phyloP scores from a whole-genome alignment of 2,797 vertebrate genomes.

The Trichosurus vulpecula region DNA sequence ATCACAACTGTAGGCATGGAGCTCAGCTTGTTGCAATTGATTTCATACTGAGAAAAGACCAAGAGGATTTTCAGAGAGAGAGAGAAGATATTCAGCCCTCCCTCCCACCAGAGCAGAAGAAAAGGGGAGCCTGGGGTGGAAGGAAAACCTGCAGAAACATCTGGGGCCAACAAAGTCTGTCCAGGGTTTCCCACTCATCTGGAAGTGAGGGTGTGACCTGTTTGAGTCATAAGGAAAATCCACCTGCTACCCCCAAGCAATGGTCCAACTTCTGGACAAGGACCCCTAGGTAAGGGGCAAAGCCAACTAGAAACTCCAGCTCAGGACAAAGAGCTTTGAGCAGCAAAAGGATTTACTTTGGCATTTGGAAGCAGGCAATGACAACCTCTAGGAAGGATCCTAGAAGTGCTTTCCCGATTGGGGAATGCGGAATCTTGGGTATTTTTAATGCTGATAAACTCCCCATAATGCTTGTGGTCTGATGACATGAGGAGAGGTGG shows the following conservation, averaged over 20 bases:
- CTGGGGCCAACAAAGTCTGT: not conserved
- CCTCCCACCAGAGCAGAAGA: not conserved
- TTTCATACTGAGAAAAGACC: slow-evolving; percentile 67
- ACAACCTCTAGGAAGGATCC: not conserved
- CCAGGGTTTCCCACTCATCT: fast-evolving
- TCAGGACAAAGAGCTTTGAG: not conserved
- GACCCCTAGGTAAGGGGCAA: not conserved
- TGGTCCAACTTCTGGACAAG: not conserved
- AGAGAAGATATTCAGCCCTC: fast-evolving
- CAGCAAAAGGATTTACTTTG: not conserved
- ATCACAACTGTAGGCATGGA: slow-evolving; percentile 79
- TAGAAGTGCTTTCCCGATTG: not conserved
- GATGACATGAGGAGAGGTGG: not conserved
- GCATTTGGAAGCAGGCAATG: not conserved
- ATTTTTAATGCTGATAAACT: not conserved
- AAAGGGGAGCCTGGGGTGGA: not conserved
- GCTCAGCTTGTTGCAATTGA: slow-evolving; percentile 76
- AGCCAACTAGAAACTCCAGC: not conserved
- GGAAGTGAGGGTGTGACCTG: too few relatives aligned
- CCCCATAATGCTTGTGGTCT: not conserved
- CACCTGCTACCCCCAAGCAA: not conserved
- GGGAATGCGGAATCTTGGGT: fast-evolving
- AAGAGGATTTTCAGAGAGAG: not conserved
- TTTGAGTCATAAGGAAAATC: not conserved
- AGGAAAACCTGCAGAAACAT: not conserved